Conservation (phyloP, 2,797 vertebrate genomes). For the Takifugu rubripes region DNA sequence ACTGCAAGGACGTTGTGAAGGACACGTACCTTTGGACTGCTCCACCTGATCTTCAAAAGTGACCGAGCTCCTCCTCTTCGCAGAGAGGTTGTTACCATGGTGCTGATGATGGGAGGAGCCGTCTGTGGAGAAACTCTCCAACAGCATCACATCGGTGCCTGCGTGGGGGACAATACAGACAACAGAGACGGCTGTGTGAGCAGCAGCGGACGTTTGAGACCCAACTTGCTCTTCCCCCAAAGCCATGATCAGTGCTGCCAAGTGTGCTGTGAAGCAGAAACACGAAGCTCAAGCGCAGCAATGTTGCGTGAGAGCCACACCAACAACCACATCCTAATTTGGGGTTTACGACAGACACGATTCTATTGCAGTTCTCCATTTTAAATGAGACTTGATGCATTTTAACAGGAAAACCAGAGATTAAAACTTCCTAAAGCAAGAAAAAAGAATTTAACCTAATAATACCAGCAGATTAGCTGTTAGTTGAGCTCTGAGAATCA, state of each 20-base stretch:
- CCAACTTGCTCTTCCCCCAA: no score
- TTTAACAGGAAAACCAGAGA: no score
- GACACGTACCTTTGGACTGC: slow-evolving; percentile 82
- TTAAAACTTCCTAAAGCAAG: no score
- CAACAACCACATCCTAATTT: no score
- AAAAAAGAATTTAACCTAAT: no score
- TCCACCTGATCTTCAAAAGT: slow-evolving; percentile 98
- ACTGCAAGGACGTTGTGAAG: not conserved
- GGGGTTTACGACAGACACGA: no score
- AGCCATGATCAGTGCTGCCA: no score
- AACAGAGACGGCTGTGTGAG: not conserved
- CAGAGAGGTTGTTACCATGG: slow-evolving; percentile 62
- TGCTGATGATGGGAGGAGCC: slow-evolving; percentile 66
- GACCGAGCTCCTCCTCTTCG: slow-evolving; percentile 91
- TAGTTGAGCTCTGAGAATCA: no score
- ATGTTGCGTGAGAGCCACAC: not conserved
- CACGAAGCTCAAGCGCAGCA: slow-evolving; percentile 2
- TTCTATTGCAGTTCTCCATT: no score
- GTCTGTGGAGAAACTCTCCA: slow-evolving; percentile 87
- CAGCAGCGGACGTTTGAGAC: not conserved
- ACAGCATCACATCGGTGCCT: slow-evolving; percentile 96
- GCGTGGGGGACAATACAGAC: slow-evolving; percentile 3
- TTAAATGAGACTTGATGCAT: no score
- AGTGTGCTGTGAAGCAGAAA: slow-evolving; percentile 3
- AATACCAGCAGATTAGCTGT: no score